Evolutionary conservation across 2,113 vertebrate species (phyloP), one percentile per base, ranked within the genome.

Genomic region (Cervus canadensis): DNA sequence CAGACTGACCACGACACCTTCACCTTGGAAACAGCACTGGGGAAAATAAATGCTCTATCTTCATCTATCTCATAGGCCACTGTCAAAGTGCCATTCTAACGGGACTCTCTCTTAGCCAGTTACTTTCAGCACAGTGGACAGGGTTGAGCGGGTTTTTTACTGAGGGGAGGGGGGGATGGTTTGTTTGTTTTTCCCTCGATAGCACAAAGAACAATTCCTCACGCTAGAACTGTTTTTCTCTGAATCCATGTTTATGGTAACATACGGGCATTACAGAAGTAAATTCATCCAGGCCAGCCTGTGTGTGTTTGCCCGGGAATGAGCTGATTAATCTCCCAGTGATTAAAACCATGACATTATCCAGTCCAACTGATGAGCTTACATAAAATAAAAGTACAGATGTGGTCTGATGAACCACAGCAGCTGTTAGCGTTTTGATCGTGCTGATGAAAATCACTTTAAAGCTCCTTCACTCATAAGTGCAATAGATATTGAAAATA

Each of bases 1-100:
- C 1, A 0, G 4, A 5, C 26, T 40, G 56, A 10, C 78, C 60
- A 17, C 0, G 30, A 5, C 74, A 48, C 25, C 26, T 19, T 23
- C 13, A 1, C 17, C 50, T 19, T 28, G 12, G 36, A 74, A 62
- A 28, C 26, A 40, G 6, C 71, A 6, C 50, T 2, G 7, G 8
- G 25, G 30, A 2, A 76, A 45, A 64, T 50, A 4, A 45, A 83
- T 0, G 2, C 48, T 0, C 0, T 0, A 2, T 30, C 82, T 26
- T 0, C 13, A 2, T 79, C 76, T 28, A 5, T 25, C 45, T 0
- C n/a, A 36, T 60, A 62, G 60, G 30, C 36, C 13, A 1, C 5
- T 0, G 30, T 5, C 78, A 11, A 13, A 62, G 56, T 0, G 7
- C 25, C 5, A 10, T 5, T 25, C 56, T 11, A 30, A 25, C 2